phyloP scores from a whole-genome alignment of 1,140 invertebrate genomes.

The Bombus haemorrhoidalis region DNA sequence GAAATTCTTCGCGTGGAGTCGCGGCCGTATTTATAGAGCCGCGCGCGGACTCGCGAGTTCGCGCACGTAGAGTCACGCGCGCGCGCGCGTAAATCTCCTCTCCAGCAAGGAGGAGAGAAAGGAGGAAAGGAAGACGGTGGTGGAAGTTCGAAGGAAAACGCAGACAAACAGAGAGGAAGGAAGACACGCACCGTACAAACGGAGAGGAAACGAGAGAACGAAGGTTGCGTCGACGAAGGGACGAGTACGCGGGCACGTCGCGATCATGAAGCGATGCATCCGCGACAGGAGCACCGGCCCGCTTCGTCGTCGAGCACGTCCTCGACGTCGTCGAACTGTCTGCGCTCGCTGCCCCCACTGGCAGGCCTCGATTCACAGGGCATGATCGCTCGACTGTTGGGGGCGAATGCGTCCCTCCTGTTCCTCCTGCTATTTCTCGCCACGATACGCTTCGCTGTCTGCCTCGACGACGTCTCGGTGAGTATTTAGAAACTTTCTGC shows the following conservation, averaged over 20 bases:
- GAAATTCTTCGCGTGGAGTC: conserved; percentile 65
- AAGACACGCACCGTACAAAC: background rate
- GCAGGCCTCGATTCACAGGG: conserved; percentile 41
- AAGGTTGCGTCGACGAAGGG: conserved; percentile 30
- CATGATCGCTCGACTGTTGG: conserved; percentile 43
- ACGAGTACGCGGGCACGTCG: conserved; percentile 57
- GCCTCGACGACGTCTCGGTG: conserved; percentile 24
- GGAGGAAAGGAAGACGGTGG: background rate
- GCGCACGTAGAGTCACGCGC: conserved; percentile 41
- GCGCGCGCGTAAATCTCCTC: conserved; percentile 8
- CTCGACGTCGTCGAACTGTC: conserved; percentile 62
- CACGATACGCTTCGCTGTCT: conserved; percentile 15
- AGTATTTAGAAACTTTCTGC: conserved; percentile 28
- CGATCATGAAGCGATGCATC: conserved; percentile 70
- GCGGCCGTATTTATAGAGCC: conserved; percentile 68
- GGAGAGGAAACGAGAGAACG: conserved; percentile 24
- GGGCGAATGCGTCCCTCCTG: conserved; percentile 33
- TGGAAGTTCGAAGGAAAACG: background rate
- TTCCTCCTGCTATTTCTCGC: conserved; percentile 49
- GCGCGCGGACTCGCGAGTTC: conserved; percentile 51
- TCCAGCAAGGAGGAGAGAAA: background rate
- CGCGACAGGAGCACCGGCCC: conserved; percentile 59
- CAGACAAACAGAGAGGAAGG: conserved; percentile 9
- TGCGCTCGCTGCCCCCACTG: conserved; percentile 54
- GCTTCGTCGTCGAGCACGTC: conserved; percentile 59